Percentiles rank a stretch among this genome's conserved stretches.
Evolutionary conservation across 2,797 vertebrate genomes (phyloP).

Genomic region (Ataeniobius toweri): DNA sequence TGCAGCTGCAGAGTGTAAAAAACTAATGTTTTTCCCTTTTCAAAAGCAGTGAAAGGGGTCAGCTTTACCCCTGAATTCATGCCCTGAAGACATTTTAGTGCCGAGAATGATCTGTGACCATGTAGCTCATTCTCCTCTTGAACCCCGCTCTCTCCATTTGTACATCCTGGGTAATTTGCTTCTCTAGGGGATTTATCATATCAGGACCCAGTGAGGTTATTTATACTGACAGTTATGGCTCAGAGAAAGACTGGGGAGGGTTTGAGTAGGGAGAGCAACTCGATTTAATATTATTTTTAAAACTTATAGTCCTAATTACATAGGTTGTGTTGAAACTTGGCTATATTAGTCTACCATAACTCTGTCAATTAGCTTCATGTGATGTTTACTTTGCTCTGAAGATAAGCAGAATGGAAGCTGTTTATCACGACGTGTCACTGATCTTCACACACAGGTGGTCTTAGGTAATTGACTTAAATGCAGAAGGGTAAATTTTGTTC

Average conservation of each 20-base stretch:
- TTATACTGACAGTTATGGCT: slow-evolving; percentile 64
- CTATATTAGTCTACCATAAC: neutral
- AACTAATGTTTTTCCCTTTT: slow-evolving; percentile 1
- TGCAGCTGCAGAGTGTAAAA: neutral
- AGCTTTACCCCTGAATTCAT: slow-evolving; percentile 1
- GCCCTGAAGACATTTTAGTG: slow-evolving; percentile 30
- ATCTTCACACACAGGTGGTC: slow-evolving; percentile 23
- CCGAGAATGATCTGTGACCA: slow-evolving; percentile 31
- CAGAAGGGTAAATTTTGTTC: slow-evolving; percentile 47
- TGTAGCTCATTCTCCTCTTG: slow-evolving; percentile 38
- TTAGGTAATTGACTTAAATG: slow-evolving; percentile 27
- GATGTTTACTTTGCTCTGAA: slow-evolving; percentile 9
- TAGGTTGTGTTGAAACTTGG: neutral
- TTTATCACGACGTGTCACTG: slow-evolving; percentile 7
- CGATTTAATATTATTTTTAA: neutral
- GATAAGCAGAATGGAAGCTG: slow-evolving; percentile 7
- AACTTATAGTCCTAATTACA: neutral
- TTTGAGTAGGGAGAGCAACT: neutral
- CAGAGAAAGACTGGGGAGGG: slow-evolving; percentile 16
- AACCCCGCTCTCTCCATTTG: slow-evolving; percentile 29
- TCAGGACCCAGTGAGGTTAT: slow-evolving; percentile 67
- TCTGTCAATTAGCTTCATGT: neutral
- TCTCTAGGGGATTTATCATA: slow-evolving; percentile 67
- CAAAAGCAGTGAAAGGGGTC: slow-evolving; percentile 6
- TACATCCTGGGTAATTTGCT: slow-evolving; percentile 76